phyloP scores from a whole-genome alignment of 2,797 vertebrate genomes.

The Linurgus olivaceus region DNA sequence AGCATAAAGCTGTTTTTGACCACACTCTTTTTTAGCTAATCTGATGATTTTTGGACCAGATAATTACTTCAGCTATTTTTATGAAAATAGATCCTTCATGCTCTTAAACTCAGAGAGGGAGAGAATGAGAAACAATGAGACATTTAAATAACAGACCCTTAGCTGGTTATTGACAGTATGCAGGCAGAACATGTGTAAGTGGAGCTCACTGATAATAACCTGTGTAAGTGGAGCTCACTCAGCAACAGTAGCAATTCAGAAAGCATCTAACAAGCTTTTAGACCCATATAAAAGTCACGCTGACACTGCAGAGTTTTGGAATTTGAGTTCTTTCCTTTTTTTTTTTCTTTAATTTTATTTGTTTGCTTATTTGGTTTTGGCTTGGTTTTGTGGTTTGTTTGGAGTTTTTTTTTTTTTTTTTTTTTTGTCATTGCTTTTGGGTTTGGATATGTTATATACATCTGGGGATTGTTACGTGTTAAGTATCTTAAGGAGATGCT shows the following conservation, averaged over 20 bases:
- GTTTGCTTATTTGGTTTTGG: background rate
- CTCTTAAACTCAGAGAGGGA: background rate
- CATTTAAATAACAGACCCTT: background rate
- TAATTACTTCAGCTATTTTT: background rate
- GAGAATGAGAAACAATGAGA: background rate
- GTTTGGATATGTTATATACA: background rate
- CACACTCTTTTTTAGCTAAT: background rate
- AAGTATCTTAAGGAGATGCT: background rate
- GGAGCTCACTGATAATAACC: background rate
- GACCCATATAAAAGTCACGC: background rate
- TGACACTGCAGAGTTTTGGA: background rate
- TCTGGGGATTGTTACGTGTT: background rate
- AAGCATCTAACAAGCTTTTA: background rate
- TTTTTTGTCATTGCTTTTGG: background rate
- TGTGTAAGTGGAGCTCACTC: background rate
- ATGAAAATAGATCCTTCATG: background rate
- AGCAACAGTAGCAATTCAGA: background rate
- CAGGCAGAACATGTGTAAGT: background rate
- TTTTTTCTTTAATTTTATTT: background rate
- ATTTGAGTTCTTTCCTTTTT: fast-evolving
- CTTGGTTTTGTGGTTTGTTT: background rate
- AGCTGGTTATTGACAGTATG: background rate
- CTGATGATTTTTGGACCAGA: background rate
- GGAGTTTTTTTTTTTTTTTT: no score
- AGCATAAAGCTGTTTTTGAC: background rate